Evolutionary conservation across 2,113 vertebrate species (phyloP).

Genomic region (Pseudorasbora parva): DNA sequence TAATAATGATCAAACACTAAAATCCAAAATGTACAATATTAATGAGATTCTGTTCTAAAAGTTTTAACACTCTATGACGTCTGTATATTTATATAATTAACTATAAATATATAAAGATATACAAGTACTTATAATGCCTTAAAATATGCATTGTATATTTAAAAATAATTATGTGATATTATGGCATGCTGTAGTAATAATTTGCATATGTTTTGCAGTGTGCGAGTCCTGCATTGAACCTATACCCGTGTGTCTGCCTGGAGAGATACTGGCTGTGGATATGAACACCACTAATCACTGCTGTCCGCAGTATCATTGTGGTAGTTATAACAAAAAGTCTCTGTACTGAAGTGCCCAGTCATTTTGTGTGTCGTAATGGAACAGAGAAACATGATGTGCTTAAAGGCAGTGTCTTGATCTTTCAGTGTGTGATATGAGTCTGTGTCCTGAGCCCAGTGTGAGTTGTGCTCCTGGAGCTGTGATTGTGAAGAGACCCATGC

Average conservation of each 20-base stretch:
- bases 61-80: too few relatives aligned
- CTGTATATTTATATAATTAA: not conserved
- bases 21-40: too few relatives aligned
- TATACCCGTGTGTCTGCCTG: constrained; percentile 83
- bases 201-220: constrained; percentile 65
- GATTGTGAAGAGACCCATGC: constrained; percentile 78
- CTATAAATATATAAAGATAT: not conserved
- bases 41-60: too few relatives aligned
- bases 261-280: constrained; percentile 91
- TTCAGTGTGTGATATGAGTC: constrained; percentile 89
- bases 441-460: constrained; percentile 80
- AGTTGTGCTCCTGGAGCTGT: constrained; percentile 84
- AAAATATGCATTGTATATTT: not conserved
- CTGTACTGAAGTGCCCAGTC: not conserved
- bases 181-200: not conserved
- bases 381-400: not conserved
- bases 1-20: too few relatives aligned
- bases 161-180: not conserved
- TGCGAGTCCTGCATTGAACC: constrained; percentile 89
- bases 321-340: constrained; percentile 71
- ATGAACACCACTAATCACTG: constrained; percentile 86
- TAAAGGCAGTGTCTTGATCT: constrained; percentile 8
- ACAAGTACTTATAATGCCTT: not conserved
- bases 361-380: not conserved
- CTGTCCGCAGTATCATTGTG: constrained; percentile 91